phyloP scores from a whole-genome alignment of 2,797 vertebrate species.

The Parauchenoglanis ngamensis region DNA sequence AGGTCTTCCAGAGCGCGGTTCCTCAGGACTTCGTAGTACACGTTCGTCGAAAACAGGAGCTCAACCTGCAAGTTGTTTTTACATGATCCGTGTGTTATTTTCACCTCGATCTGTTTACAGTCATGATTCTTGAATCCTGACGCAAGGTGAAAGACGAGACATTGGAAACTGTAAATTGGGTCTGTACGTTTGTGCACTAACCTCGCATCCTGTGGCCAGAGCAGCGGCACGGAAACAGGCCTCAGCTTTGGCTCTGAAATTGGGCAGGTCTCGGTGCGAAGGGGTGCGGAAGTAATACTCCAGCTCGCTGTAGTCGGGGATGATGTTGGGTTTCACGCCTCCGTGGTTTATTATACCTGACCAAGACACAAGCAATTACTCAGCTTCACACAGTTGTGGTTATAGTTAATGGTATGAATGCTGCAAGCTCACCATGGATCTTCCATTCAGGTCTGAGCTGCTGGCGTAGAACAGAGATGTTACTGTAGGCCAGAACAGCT shows the following conservation, averaged over 20 bases:
- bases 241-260: constrained; percentile 79
- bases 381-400: not conserved
- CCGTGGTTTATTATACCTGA: constrained; percentile 86
- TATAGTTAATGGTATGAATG: not conserved
- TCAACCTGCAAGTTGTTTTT: constrained; percentile 74
- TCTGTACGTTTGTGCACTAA: constrained; percentile 58
- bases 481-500: constrained; percentile 87
- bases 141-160: not conserved
- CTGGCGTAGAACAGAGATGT: constrained; percentile 84
- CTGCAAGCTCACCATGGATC: constrained; percentile 75
- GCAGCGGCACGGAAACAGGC: constrained; percentile 85
- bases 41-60: constrained; percentile 72
- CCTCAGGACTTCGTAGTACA: constrained; percentile 82
- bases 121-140: not conserved
- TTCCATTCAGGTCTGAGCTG: constrained; percentile 88
- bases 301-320: constrained; percentile 84
- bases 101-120: not conserved
- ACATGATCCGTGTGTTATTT: not conserved
- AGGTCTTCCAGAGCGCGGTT: constrained; percentile 74
- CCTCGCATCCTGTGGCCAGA: constrained; percentile 83
- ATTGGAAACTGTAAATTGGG: not conserved
- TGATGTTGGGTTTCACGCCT: constrained; percentile 87
- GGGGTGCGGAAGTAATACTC: constrained; percentile 84
- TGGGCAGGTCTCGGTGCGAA: constrained; percentile 76
- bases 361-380: not conserved